These are phyloP conservation scores for Sebastes elongatus DNA, from an alignment of 2,797 vertebrate species.

Conservation along the genomic window DNA sequence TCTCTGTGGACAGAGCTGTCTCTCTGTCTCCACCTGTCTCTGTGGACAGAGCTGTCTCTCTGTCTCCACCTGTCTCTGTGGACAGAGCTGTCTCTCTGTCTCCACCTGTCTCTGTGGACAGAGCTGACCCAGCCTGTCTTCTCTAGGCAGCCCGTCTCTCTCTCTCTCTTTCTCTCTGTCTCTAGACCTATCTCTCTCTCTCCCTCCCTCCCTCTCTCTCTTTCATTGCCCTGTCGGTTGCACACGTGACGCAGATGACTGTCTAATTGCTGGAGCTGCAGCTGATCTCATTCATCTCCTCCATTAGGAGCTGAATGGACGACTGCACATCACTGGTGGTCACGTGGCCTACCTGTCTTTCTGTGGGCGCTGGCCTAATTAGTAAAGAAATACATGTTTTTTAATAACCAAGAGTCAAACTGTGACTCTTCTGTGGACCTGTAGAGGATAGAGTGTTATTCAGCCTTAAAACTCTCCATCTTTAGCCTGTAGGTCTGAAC, in stretches of 20 bases:
- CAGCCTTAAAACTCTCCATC: background rate
- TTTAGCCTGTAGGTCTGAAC: constrained; percentile 6
- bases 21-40: too few species aligned
- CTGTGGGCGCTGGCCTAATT: constrained; percentile 21
- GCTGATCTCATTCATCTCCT: constrained; percentile 56
- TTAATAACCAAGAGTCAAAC: constrained; percentile 1
- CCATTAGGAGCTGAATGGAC: constrained; percentile 1
- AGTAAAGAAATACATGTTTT: background rate
- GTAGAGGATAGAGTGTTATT: background rate
- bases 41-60: too few species aligned
- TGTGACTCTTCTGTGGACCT: background rate
- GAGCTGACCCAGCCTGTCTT: too few species aligned
- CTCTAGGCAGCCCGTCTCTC: too few species aligned
- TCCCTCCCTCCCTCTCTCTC: background rate
- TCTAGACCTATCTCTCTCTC: background rate
- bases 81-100: too few species aligned
- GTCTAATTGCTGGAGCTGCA: constrained; percentile 54
- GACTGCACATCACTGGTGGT: constrained; percentile 9
- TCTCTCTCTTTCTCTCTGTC: constrained; percentile 2
- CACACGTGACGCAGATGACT: constrained; percentile 27
- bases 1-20: too few species aligned
- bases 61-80: too few species aligned
- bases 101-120: too few species aligned
- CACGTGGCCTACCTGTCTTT: constrained; percentile 5
- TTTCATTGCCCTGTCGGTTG: constrained; percentile 11